Conservation (phyloP, 37 sponge, comb jelly and placozoan genomes). For the Beroe forskalii region DNA sequence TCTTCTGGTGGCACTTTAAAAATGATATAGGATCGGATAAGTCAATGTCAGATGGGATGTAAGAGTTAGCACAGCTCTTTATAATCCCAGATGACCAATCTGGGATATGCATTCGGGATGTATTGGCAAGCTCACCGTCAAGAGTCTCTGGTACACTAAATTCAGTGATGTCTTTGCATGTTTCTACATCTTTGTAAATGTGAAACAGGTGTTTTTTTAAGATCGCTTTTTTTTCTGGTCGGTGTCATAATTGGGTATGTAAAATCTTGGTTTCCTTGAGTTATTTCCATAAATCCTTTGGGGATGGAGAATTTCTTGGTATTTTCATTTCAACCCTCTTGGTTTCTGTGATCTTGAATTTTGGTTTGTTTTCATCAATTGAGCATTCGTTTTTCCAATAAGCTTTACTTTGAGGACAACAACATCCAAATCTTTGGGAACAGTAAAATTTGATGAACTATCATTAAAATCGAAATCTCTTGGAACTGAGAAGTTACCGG, state of each 20-base stretch:
- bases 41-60: not conserved
- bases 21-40: not conserved
- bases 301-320: not conserved
- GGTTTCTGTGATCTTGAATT: not conserved
- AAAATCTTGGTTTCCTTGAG: not conserved
- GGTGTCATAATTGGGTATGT: not conserved
- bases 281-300: not conserved
- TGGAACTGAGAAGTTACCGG: not conserved
- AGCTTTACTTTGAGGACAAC: too few relatives aligned
- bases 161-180: not conserved
- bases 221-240: too few relatives aligned
- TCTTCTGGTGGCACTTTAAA: not conserved
- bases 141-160: not conserved
- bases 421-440: not conserved
- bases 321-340: not conserved
- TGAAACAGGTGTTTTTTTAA: too few relatives aligned
- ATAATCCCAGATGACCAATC: not conserved
- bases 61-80: not conserved
- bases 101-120: not conserved
- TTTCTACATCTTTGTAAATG: not conserved
- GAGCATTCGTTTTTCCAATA: not conserved
- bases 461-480: not conserved
- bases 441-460: not conserved
- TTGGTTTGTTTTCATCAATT: not conserved
- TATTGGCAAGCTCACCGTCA: not conserved